Percentiles rank a stretch among this genome's conserved stretches.
These are phyloP conservation scores for Parnassius orleans DNA, from an alignment of 2,888 invertebrate species.

Conservation along the genomic window DNA sequence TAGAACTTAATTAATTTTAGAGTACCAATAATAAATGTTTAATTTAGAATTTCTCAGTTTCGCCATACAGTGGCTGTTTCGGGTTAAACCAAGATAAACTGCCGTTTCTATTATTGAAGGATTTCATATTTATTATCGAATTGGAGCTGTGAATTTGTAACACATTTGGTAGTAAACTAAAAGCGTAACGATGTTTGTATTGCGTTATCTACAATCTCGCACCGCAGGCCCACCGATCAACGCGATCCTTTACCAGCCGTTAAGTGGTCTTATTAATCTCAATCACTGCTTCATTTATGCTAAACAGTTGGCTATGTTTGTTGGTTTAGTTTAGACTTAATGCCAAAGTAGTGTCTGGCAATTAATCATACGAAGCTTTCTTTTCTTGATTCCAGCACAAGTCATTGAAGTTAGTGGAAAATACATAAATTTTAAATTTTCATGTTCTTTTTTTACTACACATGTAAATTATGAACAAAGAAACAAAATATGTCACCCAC, in stretches of 20 bases:
- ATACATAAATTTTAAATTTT: no score
- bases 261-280: slow-evolving; percentile 60
- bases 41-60: not conserved
- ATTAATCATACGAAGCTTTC: not conserved
- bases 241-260: slow-evolving; percentile 50
- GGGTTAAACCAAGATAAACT: not conserved
- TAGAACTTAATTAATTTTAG: no score
- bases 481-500: no score
- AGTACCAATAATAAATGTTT: not conserved
- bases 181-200: slow-evolving; percentile 34
- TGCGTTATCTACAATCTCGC: slow-evolving; percentile 50
- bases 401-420: no score
- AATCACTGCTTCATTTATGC: slow-evolving; percentile 51
- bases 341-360: slow-evolving; percentile 16
- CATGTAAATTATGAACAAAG: no score
- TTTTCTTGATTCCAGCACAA: no score
- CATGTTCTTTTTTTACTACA: no score
- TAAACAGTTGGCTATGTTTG: slow-evolving; percentile 45
- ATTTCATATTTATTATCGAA: no score
- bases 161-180: slow-evolving; percentile 20
- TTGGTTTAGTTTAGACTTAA: slow-evolving; percentile 29
- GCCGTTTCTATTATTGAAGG: not conserved
- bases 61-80: not conserved
- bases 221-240: slow-evolving; percentile 41
- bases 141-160: slow-evolving; percentile 1